Evolutionary conservation across 2,797 vertebrate genomes (phyloP).

Genomic region (Monodelphis domestica): DNA sequence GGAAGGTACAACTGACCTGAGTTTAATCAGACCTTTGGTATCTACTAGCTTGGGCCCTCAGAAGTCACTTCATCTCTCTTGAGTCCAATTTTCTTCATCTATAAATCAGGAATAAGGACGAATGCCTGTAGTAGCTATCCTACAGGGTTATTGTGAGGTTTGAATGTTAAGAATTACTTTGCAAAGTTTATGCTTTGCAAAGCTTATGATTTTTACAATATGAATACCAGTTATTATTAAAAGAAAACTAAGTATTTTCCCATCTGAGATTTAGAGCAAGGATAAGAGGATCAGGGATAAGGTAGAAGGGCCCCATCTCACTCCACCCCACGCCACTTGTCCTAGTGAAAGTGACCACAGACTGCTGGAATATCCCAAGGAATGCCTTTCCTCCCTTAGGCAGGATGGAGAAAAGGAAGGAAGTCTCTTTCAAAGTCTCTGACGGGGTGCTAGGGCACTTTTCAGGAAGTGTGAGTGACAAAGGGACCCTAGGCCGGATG

Average conservation of each 20-base stretch:
- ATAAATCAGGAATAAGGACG: background rate
- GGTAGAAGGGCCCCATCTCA: background rate
- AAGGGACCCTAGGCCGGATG: background rate
- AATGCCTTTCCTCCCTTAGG: background rate
- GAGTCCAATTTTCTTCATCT: background rate
- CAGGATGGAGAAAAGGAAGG: background rate
- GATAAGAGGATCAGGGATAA: background rate
- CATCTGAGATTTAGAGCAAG: background rate
- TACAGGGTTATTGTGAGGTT: background rate
- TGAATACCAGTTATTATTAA: background rate
- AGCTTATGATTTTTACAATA: background rate
- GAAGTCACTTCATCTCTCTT: background rate
- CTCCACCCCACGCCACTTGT: background rate
- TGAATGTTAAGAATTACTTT: background rate
- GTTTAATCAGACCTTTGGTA: background rate
- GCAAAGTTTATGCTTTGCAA: background rate
- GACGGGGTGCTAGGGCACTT: background rate
- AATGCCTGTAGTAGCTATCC: background rate
- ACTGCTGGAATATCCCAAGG: background rate
- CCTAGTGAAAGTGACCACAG: background rate
- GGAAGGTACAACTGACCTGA: background rate
- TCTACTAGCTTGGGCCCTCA: background rate
- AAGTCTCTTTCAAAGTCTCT: conserved; percentile 1
- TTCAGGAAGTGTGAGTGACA: background rate
- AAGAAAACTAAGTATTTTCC: background rate